Percentiles rank a stretch among this genome's conserved stretches.
Conservation (phyloP, 2,113 vertebrate species). For the Lampris megalopsis region DNA sequence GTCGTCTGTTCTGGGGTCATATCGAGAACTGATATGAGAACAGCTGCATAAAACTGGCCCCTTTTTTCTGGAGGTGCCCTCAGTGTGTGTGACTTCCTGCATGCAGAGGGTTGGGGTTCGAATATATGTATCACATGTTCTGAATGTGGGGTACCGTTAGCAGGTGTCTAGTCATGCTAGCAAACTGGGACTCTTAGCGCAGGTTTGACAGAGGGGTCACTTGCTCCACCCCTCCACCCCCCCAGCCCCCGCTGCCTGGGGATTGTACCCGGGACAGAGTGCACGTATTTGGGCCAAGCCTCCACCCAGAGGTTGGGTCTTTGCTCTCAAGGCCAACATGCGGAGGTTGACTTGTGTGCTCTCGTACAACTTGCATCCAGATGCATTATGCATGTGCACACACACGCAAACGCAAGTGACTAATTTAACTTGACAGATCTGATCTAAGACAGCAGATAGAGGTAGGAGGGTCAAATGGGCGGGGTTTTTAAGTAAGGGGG, state of each 20-base stretch:
- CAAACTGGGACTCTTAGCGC: constrained; percentile 23
- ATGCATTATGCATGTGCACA: constrained; percentile 34
- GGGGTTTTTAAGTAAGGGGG: constrained; percentile 49
- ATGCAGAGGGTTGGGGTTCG: not conserved
- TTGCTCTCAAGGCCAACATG: constrained; percentile 14
- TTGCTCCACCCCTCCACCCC: constrained; percentile 22
- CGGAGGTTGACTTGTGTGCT: not conserved
- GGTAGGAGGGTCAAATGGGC: constrained; percentile 32
- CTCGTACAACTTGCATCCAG: constrained; percentile 21
- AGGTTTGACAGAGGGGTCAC: constrained; percentile 13
- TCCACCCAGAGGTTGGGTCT: constrained; percentile 9
- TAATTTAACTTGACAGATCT: constrained; percentile 46
- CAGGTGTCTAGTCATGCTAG: constrained; percentile 13
- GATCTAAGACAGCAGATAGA: constrained; percentile 33
- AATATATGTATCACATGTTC: constrained; percentile 12
- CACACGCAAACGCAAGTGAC: not conserved
- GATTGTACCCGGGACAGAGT: constrained; percentile 5
- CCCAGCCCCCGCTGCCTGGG: constrained; percentile 25
- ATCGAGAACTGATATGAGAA: too few species aligned
- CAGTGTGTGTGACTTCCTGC: not conserved
- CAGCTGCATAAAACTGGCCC: too few species aligned
- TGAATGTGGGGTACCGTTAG: constrained; percentile 11
- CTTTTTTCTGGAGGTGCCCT: too few species aligned
- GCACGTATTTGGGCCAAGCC: constrained; percentile 31
- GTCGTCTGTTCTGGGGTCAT: too few species aligned